Conservation (phyloP, 2,797 vertebrate species). For the Taeniopygia guttata region DNA sequence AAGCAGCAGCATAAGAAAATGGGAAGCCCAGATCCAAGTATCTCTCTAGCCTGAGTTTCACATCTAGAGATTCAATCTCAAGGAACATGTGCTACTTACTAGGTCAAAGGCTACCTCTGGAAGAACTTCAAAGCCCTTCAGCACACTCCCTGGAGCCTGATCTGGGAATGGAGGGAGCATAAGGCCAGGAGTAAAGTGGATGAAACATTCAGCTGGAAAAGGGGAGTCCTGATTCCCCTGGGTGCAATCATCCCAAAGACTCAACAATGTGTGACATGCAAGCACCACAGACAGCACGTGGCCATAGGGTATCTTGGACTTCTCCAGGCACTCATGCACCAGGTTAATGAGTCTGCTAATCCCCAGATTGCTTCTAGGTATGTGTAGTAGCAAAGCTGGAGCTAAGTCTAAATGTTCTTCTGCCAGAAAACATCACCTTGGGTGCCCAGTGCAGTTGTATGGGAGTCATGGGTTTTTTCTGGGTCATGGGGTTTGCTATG, state of each 20-base stretch:
- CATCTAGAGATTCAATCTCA: neutral
- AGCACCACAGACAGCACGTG: neutral
- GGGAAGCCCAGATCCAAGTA: neutral
- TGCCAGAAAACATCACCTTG: neutral
- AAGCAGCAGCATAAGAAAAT: neutral
- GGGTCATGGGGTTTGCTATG: neutral
- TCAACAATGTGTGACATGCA: accelerated
- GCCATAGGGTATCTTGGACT: accelerated
- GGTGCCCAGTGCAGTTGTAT: neutral
- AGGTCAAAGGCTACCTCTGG: neutral
- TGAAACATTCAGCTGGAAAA: neutral
- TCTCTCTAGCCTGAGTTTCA: neutral
- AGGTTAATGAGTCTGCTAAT: neutral
- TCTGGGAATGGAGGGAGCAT: neutral
- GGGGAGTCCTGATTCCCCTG: neutral
- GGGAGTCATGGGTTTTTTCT: neutral
- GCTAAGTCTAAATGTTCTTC: neutral
- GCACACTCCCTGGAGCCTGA: neutral
- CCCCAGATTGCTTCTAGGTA: neutral
- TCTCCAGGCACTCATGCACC: neutral
- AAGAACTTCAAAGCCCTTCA: neutral
- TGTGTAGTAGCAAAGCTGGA: neutral
- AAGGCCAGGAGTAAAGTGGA: neutral
- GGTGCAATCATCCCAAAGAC: neutral
- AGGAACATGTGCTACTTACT: neutral